These are phyloP conservation scores for Campylomormyrus tamandua DNA, from an alignment of 2,113 vertebrate genomes.

Conservation along the genomic window DNA sequence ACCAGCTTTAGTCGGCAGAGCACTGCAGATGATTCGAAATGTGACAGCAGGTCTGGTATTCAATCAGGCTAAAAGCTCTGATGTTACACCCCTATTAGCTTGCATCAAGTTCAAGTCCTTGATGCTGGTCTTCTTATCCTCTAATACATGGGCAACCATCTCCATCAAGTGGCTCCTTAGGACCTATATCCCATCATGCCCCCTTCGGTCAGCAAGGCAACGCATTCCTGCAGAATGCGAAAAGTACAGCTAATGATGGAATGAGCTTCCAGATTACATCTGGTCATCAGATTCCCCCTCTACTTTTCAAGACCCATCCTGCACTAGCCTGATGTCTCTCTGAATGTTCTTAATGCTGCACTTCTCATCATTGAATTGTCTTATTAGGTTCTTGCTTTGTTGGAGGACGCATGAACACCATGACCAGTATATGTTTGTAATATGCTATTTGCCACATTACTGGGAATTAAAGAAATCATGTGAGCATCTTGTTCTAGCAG, in stretches of 20 bases:
- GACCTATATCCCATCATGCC: not conserved
- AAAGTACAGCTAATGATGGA: not conserved
- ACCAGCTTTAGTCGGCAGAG: not conserved
- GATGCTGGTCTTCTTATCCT: not conserved
- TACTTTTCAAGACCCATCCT: not conserved
- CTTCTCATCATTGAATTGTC: not conserved
- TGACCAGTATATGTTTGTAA: not conserved
- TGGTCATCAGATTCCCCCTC: not conserved
- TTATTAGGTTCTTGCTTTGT: not conserved
- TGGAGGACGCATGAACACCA: not conserved
- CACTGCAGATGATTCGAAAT: not conserved
- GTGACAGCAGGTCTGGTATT: not conserved
- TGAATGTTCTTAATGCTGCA: not conserved
- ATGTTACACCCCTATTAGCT: not conserved
- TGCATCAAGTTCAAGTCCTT: not conserved
- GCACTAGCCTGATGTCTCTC: not conserved
- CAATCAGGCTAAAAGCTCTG: not conserved
- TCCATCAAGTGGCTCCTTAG: not conserved
- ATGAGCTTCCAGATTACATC: not conserved
- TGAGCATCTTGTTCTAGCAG: not conserved
- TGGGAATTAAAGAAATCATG: not conserved
- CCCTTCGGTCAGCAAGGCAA: not conserved
- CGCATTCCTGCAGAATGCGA: not conserved
- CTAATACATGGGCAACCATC: not conserved
- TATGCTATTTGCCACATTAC: not conserved